Base-by-base conservation (phyloP, 2,888 invertebrate genomes). In the Caenorhabditis imperialis region DNA sequence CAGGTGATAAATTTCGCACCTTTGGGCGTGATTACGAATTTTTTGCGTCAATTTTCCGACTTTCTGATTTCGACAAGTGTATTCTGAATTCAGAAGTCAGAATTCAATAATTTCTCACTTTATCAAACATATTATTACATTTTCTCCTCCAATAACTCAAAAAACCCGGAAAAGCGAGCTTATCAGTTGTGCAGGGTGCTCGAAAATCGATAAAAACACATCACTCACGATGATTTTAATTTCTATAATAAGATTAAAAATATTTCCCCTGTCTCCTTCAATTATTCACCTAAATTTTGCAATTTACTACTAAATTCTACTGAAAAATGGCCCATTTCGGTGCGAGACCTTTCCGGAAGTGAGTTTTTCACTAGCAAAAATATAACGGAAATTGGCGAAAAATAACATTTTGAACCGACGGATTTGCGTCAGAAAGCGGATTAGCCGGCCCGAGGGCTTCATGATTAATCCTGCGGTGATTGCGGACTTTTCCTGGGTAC, bases 1-100 rank as follows among this genome's bases (percentile, higher is more conserved):
- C 57, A 65, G 55, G 67, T 67, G 67, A 67, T 51, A 67, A 67
- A 67, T 67, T 67, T 67, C 57, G 50, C 67, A 57, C 57, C 44
- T 57, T 51, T 47, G 57, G 48, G 40, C 47, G 42, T 18, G 42
- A 57, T 51, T 33, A 20, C 22, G 10, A 10, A 50, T n/a, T 25
- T 30, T 3, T 55, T 20, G 33, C n/a, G 27, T 12, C 10, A 7
- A 27, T 63, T 35, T 30, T 10, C 37, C n/a, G n/a, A n/a, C n/a
- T n/a, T n/a, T n/a, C n/a, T n/a, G n/a, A n/a, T n/a, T n/a, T n/a
- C n/a, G n/a, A n/a, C n/a, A n/a, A n/a, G n/a, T n/a, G 47, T 25
- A 37, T 58, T 58, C 58, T 58, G 47, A n/a, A n/a, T n/a, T n/a
- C n/a, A n/a, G n/a, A n/a, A n/a, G n/a, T n/a, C n/a, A n/a, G n/a